Percentiles rank a stretch among this genome's conserved stretches.
Evolutionary conservation across 2,888 invertebrate genomes (phyloP).

Genomic region (Microplitis manilae): DNA sequence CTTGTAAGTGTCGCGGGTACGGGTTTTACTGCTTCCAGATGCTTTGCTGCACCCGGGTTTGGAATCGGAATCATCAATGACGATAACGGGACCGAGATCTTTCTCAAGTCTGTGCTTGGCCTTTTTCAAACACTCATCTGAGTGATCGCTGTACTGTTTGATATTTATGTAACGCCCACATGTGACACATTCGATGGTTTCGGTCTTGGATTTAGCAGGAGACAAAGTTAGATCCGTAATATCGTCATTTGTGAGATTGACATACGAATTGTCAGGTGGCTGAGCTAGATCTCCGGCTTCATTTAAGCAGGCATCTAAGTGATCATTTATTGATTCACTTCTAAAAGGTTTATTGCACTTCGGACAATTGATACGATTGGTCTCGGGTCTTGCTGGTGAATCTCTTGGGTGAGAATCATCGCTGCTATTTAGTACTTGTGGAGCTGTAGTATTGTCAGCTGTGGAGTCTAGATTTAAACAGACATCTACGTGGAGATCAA

Average conservation of each 20-base stretch:
- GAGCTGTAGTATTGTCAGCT: background rate
- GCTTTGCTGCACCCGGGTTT: background rate
- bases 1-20: constrained; percentile 40
- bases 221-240: background rate
- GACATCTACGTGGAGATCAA: background rate
- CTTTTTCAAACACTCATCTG: constrained; percentile 14
- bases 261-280: background rate
- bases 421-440: background rate
- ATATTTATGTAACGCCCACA: background rate
- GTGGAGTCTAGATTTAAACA: background rate
- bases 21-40: background rate
- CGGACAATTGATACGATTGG: constrained; percentile 65
- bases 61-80: constrained; percentile 20
- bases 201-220: background rate
- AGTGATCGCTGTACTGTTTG: background rate
- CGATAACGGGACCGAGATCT: constrained; percentile 14
- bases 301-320: constrained; percentile 61
- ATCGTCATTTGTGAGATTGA: background rate
- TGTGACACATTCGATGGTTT: background rate
- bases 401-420: background rate
- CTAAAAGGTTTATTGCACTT: constrained; percentile 67
- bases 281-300: background rate
- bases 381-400: constrained; percentile 32
- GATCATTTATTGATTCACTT: constrained; percentile 66
- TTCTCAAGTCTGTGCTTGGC: background rate